Base-by-base conservation (phyloP, 2,888 invertebrate genomes). In the Emmelina monodactyla region DNA sequence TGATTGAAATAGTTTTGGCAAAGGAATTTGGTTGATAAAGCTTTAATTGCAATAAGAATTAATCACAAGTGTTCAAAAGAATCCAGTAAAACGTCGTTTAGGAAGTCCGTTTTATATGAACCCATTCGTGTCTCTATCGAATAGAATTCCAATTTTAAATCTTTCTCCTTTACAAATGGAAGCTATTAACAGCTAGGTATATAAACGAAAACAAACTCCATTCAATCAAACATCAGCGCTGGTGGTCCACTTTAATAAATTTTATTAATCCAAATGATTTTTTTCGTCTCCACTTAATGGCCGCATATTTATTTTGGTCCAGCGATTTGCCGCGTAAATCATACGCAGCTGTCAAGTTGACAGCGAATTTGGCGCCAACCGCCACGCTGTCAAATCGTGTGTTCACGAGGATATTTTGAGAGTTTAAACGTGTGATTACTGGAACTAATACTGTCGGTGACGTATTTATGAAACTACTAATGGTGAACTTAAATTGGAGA, bases 321-420 rank as follows among this genome's bases (percentile, higher is more conserved):
- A 35, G 40, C 45, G 45, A 53, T 57, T 53, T 55, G 51, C 44
- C 53, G 60, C 57, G 62, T 69, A 64, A 63, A 68, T 70, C 68
- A 67, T 59, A 53, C 38, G 33, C 34, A 40, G 47, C 61, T 60
- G 69, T 67, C 64, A 58, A 35, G 49, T 49, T 58, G 62, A 68
- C 69, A 67, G 65, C 47, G 47, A 62, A 63, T 68, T 68, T 64
- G 68, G 69, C 68, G 68, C 63, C 66, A 63, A 65, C 51, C 43
- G 50, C 49, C 41, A 46, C 46, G 35, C 46, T 49, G 48, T 51
- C 49, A 49, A 44, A 45, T 28, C 29, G 19, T 31, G 16, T 12
- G 31, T 34, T 37, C 25, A 25, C 11, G 12, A 12, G 29, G 12
- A 9, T 29, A 9, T 4, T 9, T 28, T 28, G 5, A 11, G 11